phyloP scores from a whole-genome alignment of 2,888 invertebrate genomes.

The Escarpia spicata region DNA sequence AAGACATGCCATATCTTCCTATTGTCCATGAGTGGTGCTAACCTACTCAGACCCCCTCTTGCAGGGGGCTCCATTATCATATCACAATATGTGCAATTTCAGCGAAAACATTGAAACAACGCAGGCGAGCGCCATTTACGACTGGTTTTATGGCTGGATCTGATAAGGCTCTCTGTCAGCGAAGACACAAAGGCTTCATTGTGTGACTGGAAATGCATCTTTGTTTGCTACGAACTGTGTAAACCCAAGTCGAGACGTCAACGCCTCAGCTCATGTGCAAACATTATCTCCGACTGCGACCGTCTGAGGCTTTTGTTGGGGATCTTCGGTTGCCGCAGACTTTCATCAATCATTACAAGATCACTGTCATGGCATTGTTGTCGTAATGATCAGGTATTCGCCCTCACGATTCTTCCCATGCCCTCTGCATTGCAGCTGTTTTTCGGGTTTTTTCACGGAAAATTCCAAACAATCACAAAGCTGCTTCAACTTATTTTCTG shows the following conservation, averaged over 20 bases:
- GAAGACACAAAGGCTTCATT: background rate
- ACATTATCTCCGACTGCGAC: background rate
- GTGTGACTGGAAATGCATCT: background rate
- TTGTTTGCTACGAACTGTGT: background rate
- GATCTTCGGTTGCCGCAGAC: background rate
- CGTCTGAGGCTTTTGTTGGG: background rate
- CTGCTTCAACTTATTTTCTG: background rate
- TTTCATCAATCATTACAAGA: background rate
- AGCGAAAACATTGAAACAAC: background rate
- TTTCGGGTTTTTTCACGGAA: background rate
- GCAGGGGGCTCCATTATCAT: background rate
- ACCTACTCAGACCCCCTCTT: background rate
- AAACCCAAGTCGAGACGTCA: background rate
- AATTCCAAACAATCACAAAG: background rate
- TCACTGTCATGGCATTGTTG: background rate
- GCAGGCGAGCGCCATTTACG: background rate
- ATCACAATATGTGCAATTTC: background rate
- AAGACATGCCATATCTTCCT: background rate
- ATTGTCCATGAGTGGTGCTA: background rate
- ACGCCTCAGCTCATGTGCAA: slow-evolving; percentile 13
- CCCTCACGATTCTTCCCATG: background rate
- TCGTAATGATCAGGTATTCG: background rate
- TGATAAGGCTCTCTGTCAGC: background rate
- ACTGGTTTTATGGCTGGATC: background rate
- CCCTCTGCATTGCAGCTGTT: background rate